A percentile compares a stretch with the other conserved stretches of the same genome.
These are phyloP conservation scores for Podarcis cretensis DNA, from an alignment of 2,113 vertebrate species.

Conservation along the genomic window DNA sequence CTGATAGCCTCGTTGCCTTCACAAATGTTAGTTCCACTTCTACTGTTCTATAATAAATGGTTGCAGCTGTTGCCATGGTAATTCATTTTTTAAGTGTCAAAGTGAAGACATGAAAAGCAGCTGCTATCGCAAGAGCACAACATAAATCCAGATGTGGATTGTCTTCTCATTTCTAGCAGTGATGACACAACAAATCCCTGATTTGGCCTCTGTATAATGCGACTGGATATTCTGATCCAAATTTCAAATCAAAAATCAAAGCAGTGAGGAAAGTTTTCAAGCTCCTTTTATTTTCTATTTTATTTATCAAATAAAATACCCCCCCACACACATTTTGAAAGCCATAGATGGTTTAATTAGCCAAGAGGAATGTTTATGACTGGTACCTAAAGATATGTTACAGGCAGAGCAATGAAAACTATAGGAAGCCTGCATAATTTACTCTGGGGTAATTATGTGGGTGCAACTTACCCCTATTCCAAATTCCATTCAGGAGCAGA, in stretches of 20 bases:
- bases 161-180: conserved; percentile 35
- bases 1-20: conserved; percentile 58
- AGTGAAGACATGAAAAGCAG: conserved; percentile 70
- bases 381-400: too few relatives aligned
- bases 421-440: too few relatives aligned
- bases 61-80: conserved; percentile 75
- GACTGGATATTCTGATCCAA: conserved; percentile 37
- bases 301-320: too few relatives aligned
- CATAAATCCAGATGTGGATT: conserved; percentile 66
- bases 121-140: conserved; percentile 64
- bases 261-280: conserved; percentile 30
- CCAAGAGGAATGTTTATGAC: too few relatives aligned
- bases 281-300: neutral
- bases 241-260: conserved; percentile 39
- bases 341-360: too few relatives aligned
- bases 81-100: conserved; percentile 72
- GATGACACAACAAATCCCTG: conserved; percentile 4
- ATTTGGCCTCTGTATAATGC: conserved; percentile 32
- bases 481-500: too few relatives aligned
- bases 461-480: too few relatives aligned
- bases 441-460: too few relatives aligned
- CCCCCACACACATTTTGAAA: too few relatives aligned
- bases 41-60: conserved; percentile 71
- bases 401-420: too few relatives aligned
- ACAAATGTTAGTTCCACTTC: conserved; percentile 71